A percentile compares a stretch with the other conserved stretches of the same genome.
These are phyloP conservation scores for Xylocampa areola DNA, from an alignment of 2,888 invertebrate genomes.

Conservation along the genomic window DNA sequence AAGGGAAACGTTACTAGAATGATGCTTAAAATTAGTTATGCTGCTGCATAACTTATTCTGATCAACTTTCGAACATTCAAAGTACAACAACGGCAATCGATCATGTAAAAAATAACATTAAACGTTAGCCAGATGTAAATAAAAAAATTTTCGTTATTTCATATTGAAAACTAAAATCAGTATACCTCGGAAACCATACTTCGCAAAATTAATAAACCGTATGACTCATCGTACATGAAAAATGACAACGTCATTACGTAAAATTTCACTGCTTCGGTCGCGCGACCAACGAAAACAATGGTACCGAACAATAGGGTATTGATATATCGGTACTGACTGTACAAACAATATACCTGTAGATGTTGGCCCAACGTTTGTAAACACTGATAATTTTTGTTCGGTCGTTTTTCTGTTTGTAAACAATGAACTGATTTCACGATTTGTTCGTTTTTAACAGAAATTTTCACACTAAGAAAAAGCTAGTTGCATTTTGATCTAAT, in stretches of 20 bases:
- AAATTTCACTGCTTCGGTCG: conserved; percentile 34
- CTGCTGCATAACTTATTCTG: too few species aligned
- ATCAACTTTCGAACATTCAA: not conserved
- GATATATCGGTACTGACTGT: conserved; percentile 46
- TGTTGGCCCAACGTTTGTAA: conserved; percentile 62
- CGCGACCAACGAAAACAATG: conserved; percentile 36
- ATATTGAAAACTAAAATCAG: conserved; percentile 35
- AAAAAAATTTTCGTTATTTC: too few species aligned
- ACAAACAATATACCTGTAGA: conserved; percentile 49
- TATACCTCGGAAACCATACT: conserved; percentile 31
- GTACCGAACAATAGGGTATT: conserved; percentile 56
- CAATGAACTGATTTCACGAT: conserved; percentile 18
- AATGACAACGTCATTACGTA: conserved; percentile 50
- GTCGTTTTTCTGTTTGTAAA: conserved; percentile 34
- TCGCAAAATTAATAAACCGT: conserved; percentile 19
- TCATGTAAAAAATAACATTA: not conserved
- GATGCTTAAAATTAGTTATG: too few species aligned
- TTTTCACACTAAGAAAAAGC: conserved; percentile 9
- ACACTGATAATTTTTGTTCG: conserved; percentile 23
- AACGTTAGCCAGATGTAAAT: not conserved
- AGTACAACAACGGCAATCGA: not conserved
- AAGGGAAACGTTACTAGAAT: too few species aligned
- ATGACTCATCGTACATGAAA: conserved; percentile 50
- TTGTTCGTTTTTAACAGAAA: conserved; percentile 11
- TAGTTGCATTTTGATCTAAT: too few species aligned